A percentile compares a stretch with the other conserved stretches of the same genome.
Evolutionary conservation across 1,140 invertebrate genomes (phyloP).

Genomic region (Calliphora vicina): DNA sequence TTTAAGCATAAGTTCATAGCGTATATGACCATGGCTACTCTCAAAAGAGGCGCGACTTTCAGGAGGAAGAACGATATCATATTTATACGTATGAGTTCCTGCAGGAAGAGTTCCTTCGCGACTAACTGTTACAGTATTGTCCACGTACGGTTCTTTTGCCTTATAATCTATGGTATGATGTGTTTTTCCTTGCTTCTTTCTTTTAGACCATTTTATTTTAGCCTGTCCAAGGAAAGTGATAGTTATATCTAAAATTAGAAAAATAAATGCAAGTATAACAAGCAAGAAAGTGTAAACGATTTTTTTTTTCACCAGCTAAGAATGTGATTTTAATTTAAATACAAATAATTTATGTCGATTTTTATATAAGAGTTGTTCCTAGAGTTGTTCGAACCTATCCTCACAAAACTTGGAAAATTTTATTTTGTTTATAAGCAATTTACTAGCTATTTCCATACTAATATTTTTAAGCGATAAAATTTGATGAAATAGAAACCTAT

Average conservation of each 20-base stretch:
- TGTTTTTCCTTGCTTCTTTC: constrained; percentile 33
- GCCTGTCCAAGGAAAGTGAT: constrained; percentile 50
- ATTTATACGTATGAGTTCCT: constrained; percentile 23
- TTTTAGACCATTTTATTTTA: constrained; percentile 50
- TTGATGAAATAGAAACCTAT: too few relatives aligned
- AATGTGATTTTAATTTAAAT: too few relatives aligned
- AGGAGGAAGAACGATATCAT: constrained; percentile 56
- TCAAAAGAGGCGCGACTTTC: constrained; percentile 73
- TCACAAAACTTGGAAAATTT: too few relatives aligned
- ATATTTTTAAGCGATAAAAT: too few relatives aligned
- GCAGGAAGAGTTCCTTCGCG: neutral
- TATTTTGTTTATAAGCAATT: too few relatives aligned
- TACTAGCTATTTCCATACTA: too few relatives aligned
- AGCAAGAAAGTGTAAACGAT: too few relatives aligned
- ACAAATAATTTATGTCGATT: too few relatives aligned
- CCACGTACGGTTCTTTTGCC: neutral
- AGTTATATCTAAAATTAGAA: constrained; percentile 43
- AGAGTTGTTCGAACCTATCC: too few relatives aligned
- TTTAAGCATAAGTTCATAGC: constrained; percentile 70
- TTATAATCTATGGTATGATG: neutral
- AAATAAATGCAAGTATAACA: too few relatives aligned
- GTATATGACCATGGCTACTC: constrained; percentile 70
- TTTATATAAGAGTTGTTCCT: too few relatives aligned
- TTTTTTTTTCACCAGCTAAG: too few relatives aligned
- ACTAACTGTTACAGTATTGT: neutral